These are phyloP conservation scores for Fopius arisanus DNA, from an alignment of 1,140 invertebrate species.

Conservation along the genomic window DNA sequence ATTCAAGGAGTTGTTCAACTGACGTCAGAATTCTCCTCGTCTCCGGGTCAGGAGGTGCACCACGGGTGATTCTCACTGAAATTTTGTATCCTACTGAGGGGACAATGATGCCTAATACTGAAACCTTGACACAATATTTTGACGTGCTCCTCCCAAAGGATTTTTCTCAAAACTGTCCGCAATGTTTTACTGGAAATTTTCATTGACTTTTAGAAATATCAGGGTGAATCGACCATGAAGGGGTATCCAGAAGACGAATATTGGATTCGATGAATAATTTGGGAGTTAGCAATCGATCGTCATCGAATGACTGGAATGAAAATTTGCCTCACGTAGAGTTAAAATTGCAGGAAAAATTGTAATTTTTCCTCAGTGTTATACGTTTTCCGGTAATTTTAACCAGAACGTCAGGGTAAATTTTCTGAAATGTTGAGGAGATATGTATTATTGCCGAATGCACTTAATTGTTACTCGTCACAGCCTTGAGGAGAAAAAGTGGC, in stretches of 20 bases:
- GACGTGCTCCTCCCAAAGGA: neutral
- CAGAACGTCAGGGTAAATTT: too few species aligned
- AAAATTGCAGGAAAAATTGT: too few species aligned
- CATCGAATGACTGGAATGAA: too few species aligned
- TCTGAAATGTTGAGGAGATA: too few species aligned
- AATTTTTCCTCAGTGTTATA: too few species aligned
- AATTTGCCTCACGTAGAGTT: too few species aligned
- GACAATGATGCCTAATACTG: neutral
- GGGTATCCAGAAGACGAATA: too few species aligned
- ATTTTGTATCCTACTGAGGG: neutral
- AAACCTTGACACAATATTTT: slow-evolving; percentile 13
- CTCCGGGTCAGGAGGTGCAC: neutral
- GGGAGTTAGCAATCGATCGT: too few species aligned
- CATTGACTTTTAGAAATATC: neutral
- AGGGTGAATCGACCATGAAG: too few species aligned
- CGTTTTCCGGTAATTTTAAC: too few species aligned
- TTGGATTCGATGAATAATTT: too few species aligned
- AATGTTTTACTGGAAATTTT: neutral
- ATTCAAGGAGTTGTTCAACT: neutral
- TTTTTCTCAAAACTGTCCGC: neutral
- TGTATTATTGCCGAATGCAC: too few species aligned
- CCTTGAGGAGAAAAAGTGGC: neutral
- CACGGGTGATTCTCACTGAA: neutral
- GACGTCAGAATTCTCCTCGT: neutral
- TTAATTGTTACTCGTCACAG: neutral